Evolutionary conservation across 2,888 invertebrate genomes (phyloP).

Genomic region (Stenchaetothrips biformis): DNA sequence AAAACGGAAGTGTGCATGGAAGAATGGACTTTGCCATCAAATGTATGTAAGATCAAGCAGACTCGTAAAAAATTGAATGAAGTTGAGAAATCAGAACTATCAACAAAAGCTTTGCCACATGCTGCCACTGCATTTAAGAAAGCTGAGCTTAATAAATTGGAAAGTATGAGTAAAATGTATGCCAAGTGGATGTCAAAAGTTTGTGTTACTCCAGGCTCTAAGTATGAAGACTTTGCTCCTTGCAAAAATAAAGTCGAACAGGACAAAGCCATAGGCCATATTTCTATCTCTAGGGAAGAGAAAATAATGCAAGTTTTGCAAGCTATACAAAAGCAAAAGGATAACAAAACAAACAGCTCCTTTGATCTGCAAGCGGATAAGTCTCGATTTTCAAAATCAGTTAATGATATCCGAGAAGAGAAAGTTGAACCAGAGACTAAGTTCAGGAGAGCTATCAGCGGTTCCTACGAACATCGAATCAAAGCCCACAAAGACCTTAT

Average conservation of each 20-base stretch:
- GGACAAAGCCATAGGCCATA: not conserved
- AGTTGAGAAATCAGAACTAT: not conserved
- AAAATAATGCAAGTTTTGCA: constrained; percentile 15
- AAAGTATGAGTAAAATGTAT: constrained; percentile 6
- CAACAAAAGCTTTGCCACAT: not conserved
- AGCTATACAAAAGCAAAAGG: constrained; percentile 26
- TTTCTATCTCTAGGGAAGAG: not conserved
- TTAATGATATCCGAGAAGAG: constrained; percentile 11
- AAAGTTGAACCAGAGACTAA: not conserved
- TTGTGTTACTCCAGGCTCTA: not conserved
- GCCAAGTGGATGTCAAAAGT: constrained; percentile 6
- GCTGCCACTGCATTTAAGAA: not conserved
- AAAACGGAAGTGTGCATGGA: not conserved
- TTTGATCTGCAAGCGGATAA: constrained; percentile 5
- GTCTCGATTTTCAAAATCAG: not conserved
- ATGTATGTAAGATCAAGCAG: too few species aligned
- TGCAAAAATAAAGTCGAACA: not conserved
- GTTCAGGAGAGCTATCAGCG: constrained; percentile 5
- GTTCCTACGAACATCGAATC: constrained; percentile 11
- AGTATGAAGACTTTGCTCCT: not conserved
- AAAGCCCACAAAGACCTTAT: constrained; percentile 29
- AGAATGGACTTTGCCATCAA: not conserved
- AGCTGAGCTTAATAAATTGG: not conserved
- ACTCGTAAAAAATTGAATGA: too few species aligned
- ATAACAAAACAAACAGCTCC: not conserved